Evolutionary conservation across 2,797 vertebrate genomes (phyloP).

Genomic region (Pantherophis vulpinus): DNA sequence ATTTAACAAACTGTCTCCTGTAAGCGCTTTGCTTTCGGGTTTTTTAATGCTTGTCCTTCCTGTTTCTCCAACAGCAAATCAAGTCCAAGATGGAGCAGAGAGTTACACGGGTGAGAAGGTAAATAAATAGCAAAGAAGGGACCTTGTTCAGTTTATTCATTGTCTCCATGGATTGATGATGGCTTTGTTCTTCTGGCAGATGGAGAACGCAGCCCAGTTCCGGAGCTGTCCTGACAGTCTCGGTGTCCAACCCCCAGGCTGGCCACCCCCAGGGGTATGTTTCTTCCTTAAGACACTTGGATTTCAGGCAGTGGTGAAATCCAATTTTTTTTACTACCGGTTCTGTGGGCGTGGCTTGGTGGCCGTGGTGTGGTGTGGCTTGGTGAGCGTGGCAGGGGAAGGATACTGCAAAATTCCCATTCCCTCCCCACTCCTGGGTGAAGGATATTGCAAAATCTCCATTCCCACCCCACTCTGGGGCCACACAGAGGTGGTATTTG

Average conservation of each 20-base stretch:
- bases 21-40: neutral
- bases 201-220: constrained; percentile 61
- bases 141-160: too few species aligned
- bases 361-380: too few species aligned
- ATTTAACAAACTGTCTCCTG: neutral
- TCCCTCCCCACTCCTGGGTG: too few species aligned
- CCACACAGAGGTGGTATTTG: too few species aligned
- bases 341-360: too few species aligned
- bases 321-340: too few species aligned
- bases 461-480: too few species aligned
- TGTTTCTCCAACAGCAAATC: constrained; percentile 48
- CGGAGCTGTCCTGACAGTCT: constrained; percentile 70
- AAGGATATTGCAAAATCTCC: too few species aligned
- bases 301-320: neutral
- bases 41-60: neutral
- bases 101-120: constrained; percentile 56
- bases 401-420: too few species aligned
- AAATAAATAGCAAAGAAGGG: constrained; percentile 34
- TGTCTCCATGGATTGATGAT: neutral
- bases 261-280: constrained; percentile 48
- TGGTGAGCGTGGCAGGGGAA: too few species aligned
- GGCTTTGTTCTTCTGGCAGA: constrained; percentile 57
- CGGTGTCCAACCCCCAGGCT: constrained; percentile 67
- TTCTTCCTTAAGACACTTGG: neutral
- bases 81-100: constrained; percentile 36